Conservation (phyloP, 2,888 invertebrate species). For the Drosophila incognita region DNA sequence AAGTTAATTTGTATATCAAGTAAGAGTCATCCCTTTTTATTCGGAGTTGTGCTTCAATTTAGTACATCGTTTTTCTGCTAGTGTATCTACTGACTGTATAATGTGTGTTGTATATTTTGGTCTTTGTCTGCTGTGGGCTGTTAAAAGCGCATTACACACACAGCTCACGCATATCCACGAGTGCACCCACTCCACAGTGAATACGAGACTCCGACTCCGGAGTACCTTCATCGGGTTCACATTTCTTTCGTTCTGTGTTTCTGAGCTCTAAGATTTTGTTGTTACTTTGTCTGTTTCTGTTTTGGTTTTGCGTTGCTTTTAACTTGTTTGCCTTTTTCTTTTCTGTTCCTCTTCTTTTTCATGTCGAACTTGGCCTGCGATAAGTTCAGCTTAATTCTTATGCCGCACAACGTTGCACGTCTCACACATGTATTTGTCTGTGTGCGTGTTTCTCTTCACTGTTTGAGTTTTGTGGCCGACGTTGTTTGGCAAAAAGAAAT, state of each 20-base stretch:
- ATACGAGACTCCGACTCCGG: not conserved
- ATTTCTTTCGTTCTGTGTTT: slow-evolving; percentile 24
- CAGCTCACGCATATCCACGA: slow-evolving; percentile 63
- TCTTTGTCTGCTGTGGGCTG: slow-evolving; percentile 49
- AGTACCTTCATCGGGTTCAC: slow-evolving; percentile 34
- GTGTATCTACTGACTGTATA: slow-evolving; percentile 2
- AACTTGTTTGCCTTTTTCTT: slow-evolving; percentile 49
- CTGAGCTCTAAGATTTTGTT: slow-evolving; percentile 33
- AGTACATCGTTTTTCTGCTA: not conserved
- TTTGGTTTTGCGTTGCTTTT: slow-evolving; percentile 30
- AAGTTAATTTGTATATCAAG: not conserved
- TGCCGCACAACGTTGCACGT: slow-evolving; percentile 60
- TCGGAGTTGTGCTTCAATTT: not conserved
- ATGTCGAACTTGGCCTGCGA: slow-evolving; percentile 51
- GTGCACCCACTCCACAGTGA: slow-evolving; percentile 66
- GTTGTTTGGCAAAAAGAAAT: slow-evolving; percentile 26
- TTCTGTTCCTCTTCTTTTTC: not conserved
- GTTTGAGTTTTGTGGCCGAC: slow-evolving; percentile 32
- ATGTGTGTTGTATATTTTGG: slow-evolving; percentile 12
- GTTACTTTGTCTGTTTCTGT: slow-evolving; percentile 16
- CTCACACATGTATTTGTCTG: slow-evolving; percentile 31
- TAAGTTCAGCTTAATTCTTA: slow-evolving; percentile 68
- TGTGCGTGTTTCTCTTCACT: slow-evolving; percentile 4
- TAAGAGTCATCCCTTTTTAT: not conserved
- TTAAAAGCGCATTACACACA: slow-evolving; percentile 66